phyloP scores from a whole-genome alignment of 2,113 vertebrate genomes.

The Todiramphus saurophagus region DNA sequence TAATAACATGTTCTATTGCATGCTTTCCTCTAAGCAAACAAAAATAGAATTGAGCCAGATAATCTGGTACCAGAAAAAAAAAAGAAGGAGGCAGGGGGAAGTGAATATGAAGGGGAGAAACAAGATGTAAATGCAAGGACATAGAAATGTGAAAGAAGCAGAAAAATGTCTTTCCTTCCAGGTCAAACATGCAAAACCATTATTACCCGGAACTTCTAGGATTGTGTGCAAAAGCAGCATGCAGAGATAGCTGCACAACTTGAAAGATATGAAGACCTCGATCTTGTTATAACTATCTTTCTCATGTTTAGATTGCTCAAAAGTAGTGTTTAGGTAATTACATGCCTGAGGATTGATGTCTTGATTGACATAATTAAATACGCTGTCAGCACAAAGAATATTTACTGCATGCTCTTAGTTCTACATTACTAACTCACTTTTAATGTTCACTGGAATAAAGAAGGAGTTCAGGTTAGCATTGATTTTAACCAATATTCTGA shows the following conservation, averaged over 20 bases:
- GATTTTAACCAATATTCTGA: neutral
- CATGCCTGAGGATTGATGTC: neutral
- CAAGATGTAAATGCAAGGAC: neutral
- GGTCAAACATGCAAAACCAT: neutral
- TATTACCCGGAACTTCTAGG: neutral
- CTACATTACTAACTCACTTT: neutral
- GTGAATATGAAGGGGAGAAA: neutral
- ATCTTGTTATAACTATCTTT: neutral
- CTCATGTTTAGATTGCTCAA: neutral
- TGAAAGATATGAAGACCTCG: neutral
- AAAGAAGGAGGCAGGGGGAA: fast-evolving
- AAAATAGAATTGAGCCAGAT: neutral
- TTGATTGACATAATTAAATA: neutral
- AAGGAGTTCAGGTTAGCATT: neutral
- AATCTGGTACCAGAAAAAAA: neutral
- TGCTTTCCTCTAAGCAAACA: neutral
- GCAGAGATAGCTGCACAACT: neutral
- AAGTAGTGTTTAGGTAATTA: neutral
- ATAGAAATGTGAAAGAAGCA: neutral
- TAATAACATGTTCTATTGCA: neutral
- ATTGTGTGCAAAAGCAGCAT: neutral
- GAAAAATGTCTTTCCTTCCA: neutral
- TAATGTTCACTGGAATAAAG: neutral
- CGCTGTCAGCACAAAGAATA: neutral
- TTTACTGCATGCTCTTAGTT: neutral